Evolutionary conservation across 2,113 vertebrate species (phyloP), one percentile per base, ranked within the genome.

Genomic region (Cyanoramphus novaezelandiae): DNA sequence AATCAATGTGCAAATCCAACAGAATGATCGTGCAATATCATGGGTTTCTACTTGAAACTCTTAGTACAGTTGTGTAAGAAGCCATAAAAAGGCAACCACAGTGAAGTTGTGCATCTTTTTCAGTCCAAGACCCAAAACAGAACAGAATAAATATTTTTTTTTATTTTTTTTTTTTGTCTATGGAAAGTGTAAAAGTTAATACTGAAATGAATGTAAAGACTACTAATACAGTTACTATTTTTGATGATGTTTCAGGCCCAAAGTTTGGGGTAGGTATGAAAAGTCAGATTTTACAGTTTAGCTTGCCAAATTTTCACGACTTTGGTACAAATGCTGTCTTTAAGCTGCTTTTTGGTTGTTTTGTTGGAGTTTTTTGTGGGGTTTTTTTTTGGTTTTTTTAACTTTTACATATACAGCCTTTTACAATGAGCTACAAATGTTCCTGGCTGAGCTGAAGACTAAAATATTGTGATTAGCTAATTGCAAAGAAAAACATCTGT

Each of bases 401-500:
- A 11, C 47, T 63, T 63, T 72, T 9, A 50, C 85, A 76, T 69
- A 44, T 69, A 35, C 52, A 67, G 1, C 43, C 55, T 86, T 92
- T 95, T 67, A 16, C 46, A 79, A 15, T 77, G 88, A 89, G 67
- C 82, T 95, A 68, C 78, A 88, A 59, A 79, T 76, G 50, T 59
- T 91, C 67, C 64, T 87, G 72, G 24, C 75, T 93, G 82, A 64
- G 80, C 79, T 55, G 68, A 94, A 92, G 83, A 84, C 82, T 24
- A 55, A 91, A 46, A 82, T 91, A 85, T 84, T 91, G 80, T 17
- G 16, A 65, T 81, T 62, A 83, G 41, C 67, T 88, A 77, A 44
- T 88, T 93, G 83, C 71, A 77, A 86, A 94, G 88, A 69, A 77
- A 79, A 90, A 55, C 79, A 84, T 94, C 86, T 95, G 77, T 96